phyloP scores from a whole-genome alignment of 2,888 invertebrate species.

The Patella caerulea region DNA sequence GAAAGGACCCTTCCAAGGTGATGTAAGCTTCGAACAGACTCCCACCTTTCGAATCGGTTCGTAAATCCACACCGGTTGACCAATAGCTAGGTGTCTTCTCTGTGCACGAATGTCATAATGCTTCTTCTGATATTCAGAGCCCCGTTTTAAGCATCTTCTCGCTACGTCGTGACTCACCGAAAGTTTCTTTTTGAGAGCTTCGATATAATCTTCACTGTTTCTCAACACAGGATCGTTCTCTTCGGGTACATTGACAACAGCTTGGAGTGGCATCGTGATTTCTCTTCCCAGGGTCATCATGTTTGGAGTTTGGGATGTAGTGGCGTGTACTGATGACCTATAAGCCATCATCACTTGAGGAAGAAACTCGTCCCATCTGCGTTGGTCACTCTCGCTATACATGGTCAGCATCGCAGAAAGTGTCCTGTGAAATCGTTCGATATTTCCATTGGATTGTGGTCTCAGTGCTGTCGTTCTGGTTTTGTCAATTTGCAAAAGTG shows the following conservation, averaged over 20 bases:
- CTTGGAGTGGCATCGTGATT: neutral
- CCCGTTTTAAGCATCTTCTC: conserved; percentile 19
- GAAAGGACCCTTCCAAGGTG: conserved; percentile 36
- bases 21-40: conserved; percentile 31
- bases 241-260: too few species aligned
- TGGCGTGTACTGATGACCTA: neutral
- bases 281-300: neutral
- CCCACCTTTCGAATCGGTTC: conserved; percentile 25
- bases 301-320: neutral
- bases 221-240: too few species aligned
- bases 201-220: conserved; percentile 10
- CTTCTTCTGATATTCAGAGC: conserved; percentile 32
- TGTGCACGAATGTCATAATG: conserved; percentile 36
- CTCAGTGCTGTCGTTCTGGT: conserved; percentile 21
- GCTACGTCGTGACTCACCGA: conserved; percentile 27
- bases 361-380: conserved; percentile 2
- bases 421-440: conserved; percentile 25
- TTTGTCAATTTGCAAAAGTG: conserved; percentile 17
- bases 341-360: neutral
- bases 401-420: conserved; percentile 20
- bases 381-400: conserved; percentile 14
- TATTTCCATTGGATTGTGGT: conserved; percentile 28
- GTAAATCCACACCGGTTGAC: conserved; percentile 33
- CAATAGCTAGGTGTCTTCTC: conserved; percentile 18
- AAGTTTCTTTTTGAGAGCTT: conserved; percentile 14